phyloP scores from a whole-genome alignment of 2,113 vertebrate genomes.

The Corynorhinus townsendii region DNA sequence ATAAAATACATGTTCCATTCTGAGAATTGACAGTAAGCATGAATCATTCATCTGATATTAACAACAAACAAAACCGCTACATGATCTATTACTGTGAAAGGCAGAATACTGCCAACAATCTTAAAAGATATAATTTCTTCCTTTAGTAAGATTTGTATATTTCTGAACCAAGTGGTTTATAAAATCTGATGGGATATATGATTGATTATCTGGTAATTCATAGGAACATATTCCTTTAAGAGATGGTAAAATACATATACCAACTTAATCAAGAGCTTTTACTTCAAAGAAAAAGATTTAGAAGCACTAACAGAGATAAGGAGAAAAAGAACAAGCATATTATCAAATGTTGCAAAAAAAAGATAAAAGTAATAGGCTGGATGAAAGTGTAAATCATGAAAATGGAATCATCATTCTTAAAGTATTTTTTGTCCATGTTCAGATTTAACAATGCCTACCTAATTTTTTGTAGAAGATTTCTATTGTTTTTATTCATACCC shows the following conservation, averaged over 20 bases:
- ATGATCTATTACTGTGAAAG: background rate
- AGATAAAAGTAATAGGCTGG: background rate
- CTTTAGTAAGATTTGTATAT: background rate
- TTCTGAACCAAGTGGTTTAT: background rate
- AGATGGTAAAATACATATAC: background rate
- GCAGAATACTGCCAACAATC: background rate
- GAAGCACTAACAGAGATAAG: constrained; percentile 29
- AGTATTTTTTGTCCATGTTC: constrained; percentile 7
- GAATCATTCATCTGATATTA: background rate
- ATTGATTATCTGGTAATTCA: background rate
- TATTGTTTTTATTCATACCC: constrained; percentile 12
- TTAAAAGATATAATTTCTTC: background rate
- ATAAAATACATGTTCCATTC: background rate
- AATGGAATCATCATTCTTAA: constrained; percentile 26
- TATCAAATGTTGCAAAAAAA: constrained; percentile 41
- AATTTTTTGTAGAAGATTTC: background rate
- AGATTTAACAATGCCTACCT: constrained; percentile 17
- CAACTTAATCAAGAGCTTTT: constrained; percentile 34
- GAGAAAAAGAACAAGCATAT: background rate
- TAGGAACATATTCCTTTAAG: constrained; percentile 11
- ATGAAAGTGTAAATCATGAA: constrained; percentile 52
- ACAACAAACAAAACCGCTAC: background rate
- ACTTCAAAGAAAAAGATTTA: constrained; percentile 37
- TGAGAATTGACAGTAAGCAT: background rate
- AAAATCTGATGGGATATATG: background rate